These are phyloP conservation scores for Pandemis cinnamomeana DNA, from an alignment of 2,888 invertebrate species.

Conservation along the genomic window DNA sequence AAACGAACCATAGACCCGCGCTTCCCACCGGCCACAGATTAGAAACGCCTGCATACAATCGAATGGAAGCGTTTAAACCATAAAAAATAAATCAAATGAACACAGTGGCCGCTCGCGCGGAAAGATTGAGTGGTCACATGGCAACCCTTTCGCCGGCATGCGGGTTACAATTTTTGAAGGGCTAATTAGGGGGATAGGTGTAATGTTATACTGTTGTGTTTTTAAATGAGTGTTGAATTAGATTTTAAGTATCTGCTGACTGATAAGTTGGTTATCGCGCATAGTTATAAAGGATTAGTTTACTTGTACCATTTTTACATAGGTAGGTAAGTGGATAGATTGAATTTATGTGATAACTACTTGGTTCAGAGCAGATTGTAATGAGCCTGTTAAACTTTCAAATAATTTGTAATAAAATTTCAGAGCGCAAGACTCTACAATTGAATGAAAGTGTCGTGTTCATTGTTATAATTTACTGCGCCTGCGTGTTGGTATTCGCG, in stretches of 20 bases:
- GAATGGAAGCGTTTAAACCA: slow-evolving; percentile 52
- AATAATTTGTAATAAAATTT: slow-evolving; percentile 1
- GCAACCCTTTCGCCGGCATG: slow-evolving; percentile 43
- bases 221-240: neutral
- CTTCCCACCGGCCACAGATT: slow-evolving; percentile 51
- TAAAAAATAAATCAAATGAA: slow-evolving; percentile 75
- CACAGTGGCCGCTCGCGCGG: slow-evolving; percentile 53
- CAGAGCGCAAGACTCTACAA: neutral
- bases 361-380: neutral
- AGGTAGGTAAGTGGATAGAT: too few species aligned
- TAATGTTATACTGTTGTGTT: slow-evolving; percentile 35
- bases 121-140: slow-evolving; percentile 62
- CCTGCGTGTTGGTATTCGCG: slow-evolving; percentile 3
- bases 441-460: slow-evolving; percentile 45
- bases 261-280: too few species aligned
- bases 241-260: neutral
- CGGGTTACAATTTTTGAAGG: slow-evolving; percentile 36
- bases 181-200: slow-evolving; percentile 39
- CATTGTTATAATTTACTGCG: slow-evolving; percentile 61
- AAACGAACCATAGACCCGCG: slow-evolving; percentile 14
- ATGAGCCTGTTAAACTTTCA: neutral
- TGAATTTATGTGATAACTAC: too few species aligned
- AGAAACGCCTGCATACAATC: slow-evolving; percentile 75
- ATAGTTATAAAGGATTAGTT: too few species aligned
- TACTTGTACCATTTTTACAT: too few species aligned